phyloP scores from a whole-genome alignment of 2,888 invertebrate genomes.

The Fragum sueziense region DNA sequence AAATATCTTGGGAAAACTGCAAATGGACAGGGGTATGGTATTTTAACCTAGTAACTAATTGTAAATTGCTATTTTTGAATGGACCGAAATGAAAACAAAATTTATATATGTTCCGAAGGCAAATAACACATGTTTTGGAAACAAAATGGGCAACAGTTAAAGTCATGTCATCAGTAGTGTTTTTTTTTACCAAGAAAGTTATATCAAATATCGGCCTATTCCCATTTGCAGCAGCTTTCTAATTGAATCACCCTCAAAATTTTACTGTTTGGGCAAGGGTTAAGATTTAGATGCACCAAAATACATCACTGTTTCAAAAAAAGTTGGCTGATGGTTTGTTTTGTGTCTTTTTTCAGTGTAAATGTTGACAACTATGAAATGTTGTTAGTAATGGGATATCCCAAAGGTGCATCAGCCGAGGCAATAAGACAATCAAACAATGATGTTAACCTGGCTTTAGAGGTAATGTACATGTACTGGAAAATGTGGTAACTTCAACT shows the following conservation, averaged over 20 bases:
- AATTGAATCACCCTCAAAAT: too few species aligned
- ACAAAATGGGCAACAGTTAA: too few species aligned
- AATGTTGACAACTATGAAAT: conserved; percentile 73
- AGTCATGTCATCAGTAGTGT: too few species aligned
- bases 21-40: conserved; percentile 84
- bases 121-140: too few species aligned
- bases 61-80: neutral
- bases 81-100: neutral
- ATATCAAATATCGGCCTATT: too few species aligned
- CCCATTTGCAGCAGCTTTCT: too few species aligned
- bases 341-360: conserved; percentile 67
- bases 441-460: conserved; percentile 87
- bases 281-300: too few species aligned
- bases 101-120: too few species aligned
- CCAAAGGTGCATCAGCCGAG: conserved; percentile 84
- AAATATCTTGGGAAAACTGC: conserved; percentile 85
- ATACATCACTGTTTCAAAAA: too few species aligned
- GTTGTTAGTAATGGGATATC: conserved; percentile 87
- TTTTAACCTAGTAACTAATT: neutral
- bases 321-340: neutral
- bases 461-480: conserved; percentile 67
- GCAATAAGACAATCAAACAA: conserved; percentile 88
- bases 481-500: too few species aligned
- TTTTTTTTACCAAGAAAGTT: too few species aligned
- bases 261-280: too few species aligned